Evolutionary conservation across 2,888 invertebrate species (phyloP), one percentile per base, ranked within the genome.

Genomic region (Glaucopsyche alexis): DNA sequence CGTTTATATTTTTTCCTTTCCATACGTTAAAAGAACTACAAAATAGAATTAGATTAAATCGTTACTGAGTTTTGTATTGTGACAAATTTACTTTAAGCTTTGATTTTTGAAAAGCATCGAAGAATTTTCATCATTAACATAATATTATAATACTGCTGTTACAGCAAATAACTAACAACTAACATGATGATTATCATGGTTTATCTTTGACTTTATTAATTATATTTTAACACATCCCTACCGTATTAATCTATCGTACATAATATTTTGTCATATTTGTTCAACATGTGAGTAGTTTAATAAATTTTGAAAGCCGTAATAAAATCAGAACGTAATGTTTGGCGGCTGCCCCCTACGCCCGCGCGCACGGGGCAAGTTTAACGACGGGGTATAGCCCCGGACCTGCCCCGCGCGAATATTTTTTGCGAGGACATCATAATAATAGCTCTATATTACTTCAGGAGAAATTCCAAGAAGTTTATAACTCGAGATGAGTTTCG

Each of bases 401-500:
- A 83, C 83, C 80, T 85, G 81, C 85, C 80, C 83, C 81, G 86
- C 84, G 81, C 85, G 87, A 89, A 89, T 88, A 90, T 92, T 93
- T 92, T 92, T 93, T 91, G 91, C 85, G 91, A 91, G 91, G 91
- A 91, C 92, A 91, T 91, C 90, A 91, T 93, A 91, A 93, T 92
- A 92, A 93, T 93, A 91, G 91, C 91, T 90, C 91, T 91, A 91
- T 91, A 91, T 92, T 93, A 93, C 92, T 93, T 90, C 91, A 92
- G 90, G 90, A 91, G 90, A 91, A 93, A 92, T 93, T 92, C 92
- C 92, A 91, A 91, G 92, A 93, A 93, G 91, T 93, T 93, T 93
- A 93, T 93, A 93, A 93, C 92, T 93, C 92, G 92, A 91, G 92
- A 93, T 93, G 92, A 93, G 92, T 92, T 93, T 90, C 91, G 91